Conservation (phyloP, 2,797 vertebrate species). For the Rhinichthys osculus region DNA sequence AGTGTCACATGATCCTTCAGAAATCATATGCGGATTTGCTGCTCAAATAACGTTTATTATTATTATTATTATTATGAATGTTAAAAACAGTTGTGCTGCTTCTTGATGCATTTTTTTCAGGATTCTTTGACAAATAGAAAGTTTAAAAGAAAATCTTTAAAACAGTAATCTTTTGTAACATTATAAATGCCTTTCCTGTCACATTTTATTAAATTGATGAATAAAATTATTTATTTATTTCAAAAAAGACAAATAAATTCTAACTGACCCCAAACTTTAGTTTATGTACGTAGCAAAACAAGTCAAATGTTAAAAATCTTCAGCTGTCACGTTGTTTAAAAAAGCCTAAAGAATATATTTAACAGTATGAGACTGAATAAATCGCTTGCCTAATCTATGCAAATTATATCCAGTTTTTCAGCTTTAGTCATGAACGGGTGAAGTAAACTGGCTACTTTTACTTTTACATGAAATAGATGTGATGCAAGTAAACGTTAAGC, state of each 20-base stretch:
- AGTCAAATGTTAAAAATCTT: background rate
- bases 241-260: background rate
- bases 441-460: background rate
- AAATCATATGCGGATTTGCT: background rate
- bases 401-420: background rate
- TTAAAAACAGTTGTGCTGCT: background rate
- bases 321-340: background rate
- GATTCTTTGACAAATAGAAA: background rate
- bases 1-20: background rate
- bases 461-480: background rate
- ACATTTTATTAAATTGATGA: background rate
- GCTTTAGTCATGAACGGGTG: background rate
- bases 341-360: background rate
- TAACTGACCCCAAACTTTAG: background rate
- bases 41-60: background rate
- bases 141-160: background rate
- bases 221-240: background rate
- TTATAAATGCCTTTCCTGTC: background rate
- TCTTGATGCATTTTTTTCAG: background rate
- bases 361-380: background rate
- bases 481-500: background rate
- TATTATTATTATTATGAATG: background rate
- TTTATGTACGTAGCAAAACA: background rate
- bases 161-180: too few relatives aligned
- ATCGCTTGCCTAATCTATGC: background rate